Base-by-base conservation (phyloP, 2,888 invertebrate species). In the Ephialtes manifestator region DNA sequence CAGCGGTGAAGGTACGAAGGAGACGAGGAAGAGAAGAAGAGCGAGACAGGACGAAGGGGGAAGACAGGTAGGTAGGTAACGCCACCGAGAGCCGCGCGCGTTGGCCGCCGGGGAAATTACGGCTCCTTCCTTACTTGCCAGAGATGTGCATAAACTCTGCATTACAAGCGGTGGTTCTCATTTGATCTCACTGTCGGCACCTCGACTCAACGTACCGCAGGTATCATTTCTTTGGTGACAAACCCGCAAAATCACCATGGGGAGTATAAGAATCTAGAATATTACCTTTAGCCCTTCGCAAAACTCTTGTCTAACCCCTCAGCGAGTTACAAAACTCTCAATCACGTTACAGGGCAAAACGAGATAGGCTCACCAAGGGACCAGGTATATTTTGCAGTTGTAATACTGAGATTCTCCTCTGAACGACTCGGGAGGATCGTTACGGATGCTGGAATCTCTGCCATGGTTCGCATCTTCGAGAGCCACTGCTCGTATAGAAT, bases 101-200 rank as follows among this genome's bases (percentile, higher is more conserved):
- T 91, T 90, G 93, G 93, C 93, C 94, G 94, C 94, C 94, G 92
- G 93, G 94, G 94, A 94, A 94, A 94, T 94, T 94, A 94, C 92
- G 90, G 90, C 91, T 93, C 89, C 92, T 92, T 92, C 91, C 91
- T 92, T 92, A 91, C 91, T 92, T 91, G 89, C 90, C 83, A 90
- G 90, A 92, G 90, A 93, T 93, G 94, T 93, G 93, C 92, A 93
- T 93, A 93, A 93, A 93, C 93, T 93, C 92, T 92, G 91, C 92
- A 93, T 93, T 92, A 92, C 91, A 87, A 89, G 78, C 91, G 91
- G 92, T 86, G 92, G 91, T 91, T 91, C 93, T 93, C 92, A 90
- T 86, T 83, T 87, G 65, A 67, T 84, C 75, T 63, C 53, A 43
- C 53, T 48, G 31, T 18, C 63, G n/a, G 20, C 28, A 43, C 46